These are phyloP conservation scores for Calameuta idolon DNA, from an alignment of 2,888 invertebrate species.

Conservation along the genomic window DNA sequence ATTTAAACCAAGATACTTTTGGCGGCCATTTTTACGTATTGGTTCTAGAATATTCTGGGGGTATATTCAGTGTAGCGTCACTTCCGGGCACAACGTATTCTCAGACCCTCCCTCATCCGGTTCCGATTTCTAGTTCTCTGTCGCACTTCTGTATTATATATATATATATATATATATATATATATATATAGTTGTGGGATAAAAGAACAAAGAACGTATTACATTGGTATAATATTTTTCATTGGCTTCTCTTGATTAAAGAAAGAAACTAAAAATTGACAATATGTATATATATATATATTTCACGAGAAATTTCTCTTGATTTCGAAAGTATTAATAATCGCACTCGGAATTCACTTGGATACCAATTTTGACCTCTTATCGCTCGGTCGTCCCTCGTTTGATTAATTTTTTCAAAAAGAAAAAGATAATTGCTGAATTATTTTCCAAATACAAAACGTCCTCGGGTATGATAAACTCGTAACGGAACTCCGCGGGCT, in stretches of 20 bases:
- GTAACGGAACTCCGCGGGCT: neutral
- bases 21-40: neutral
- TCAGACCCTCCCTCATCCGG: constrained; percentile 43
- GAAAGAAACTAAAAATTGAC: neutral
- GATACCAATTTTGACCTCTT: neutral
- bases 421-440: neutral
- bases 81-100: constrained; percentile 1
- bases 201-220: neutral
- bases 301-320: neutral
- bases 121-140: constrained; percentile 53
- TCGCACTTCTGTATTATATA: constrained; percentile 9
- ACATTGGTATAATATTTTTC: neutral
- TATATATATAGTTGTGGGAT: constrained; percentile 27
- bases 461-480: neutral
- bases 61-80: neutral
- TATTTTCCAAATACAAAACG: neutral
- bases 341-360: neutral
- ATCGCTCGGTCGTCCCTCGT: neutral
- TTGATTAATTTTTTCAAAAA: neutral
- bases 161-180: constrained; percentile 10
- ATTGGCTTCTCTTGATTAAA: neutral
- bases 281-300: neutral
- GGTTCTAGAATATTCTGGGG: neutral
- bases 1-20: neutral
- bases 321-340: neutral